Conservation (phyloP, 2,797 vertebrate genomes). For the Tapera naevia region DNA sequence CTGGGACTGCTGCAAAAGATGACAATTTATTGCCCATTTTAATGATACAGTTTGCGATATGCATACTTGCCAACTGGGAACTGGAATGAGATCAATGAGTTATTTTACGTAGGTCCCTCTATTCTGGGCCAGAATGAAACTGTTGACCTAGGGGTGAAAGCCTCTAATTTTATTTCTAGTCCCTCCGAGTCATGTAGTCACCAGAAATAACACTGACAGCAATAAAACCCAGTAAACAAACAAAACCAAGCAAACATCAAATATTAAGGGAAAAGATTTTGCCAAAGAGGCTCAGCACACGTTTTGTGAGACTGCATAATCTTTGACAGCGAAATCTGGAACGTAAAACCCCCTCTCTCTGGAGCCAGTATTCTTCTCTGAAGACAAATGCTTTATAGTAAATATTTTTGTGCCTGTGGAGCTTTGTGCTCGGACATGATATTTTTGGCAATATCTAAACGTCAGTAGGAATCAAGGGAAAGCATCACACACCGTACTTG, state of each 20-base stretch:
- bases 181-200: slow-evolving; percentile 63
- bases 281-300: slow-evolving; percentile 37
- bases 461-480: slow-evolving; percentile 51
- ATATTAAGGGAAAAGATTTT: slow-evolving; percentile 31
- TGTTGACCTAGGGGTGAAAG: slow-evolving; percentile 62
- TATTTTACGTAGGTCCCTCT: slow-evolving; percentile 46
- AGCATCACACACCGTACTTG: neutral
- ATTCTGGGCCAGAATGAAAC: slow-evolving; percentile 58
- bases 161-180: slow-evolving; percentile 62
- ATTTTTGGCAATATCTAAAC: slow-evolving; percentile 50
- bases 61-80: slow-evolving; percentile 48
- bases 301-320: slow-evolving; percentile 7
- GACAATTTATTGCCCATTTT: slow-evolving; percentile 52
- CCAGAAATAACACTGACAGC: slow-evolving; percentile 70
- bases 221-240: slow-evolving; percentile 56
- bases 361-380: neutral
- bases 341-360: slow-evolving; percentile 12
- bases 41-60: slow-evolving; percentile 36
- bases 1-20: slow-evolving; percentile 39
- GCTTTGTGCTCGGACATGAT: slow-evolving; percentile 29
- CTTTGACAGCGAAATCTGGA: slow-evolving; percentile 38
- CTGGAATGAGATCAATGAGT: slow-evolving; percentile 59
- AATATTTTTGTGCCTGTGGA: slow-evolving; percentile 51
- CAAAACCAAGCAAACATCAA: slow-evolving; percentile 60
- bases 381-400: slow-evolving; percentile 20